Percentiles rank a stretch among this genome's conserved stretches.
Conservation (phyloP, 2,113 vertebrate genomes). For the Prochilodus magdalenae region DNA sequence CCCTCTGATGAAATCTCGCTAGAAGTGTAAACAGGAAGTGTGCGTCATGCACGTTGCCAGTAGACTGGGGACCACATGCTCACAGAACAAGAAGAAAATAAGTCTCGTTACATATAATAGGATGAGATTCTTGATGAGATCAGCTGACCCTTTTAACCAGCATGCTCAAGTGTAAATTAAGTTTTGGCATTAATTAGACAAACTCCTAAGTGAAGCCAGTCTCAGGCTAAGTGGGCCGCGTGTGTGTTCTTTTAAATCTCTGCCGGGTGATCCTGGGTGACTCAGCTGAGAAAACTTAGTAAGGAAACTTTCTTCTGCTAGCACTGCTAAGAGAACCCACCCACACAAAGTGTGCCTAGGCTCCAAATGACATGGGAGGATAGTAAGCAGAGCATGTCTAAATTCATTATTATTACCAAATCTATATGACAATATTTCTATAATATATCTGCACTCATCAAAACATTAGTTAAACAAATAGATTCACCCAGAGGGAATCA, state of each 20-base stretch:
- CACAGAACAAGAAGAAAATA: constrained; percentile 28
- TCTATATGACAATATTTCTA: too few species aligned
- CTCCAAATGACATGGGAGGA: background rate
- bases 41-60: constrained; percentile 41
- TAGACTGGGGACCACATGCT: constrained; percentile 16
- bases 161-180: constrained; percentile 35
- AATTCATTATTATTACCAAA: constrained; percentile 14
- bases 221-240: background rate
- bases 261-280: constrained; percentile 9
- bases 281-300: background rate
- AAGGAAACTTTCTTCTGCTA: background rate
- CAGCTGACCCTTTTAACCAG: constrained; percentile 27
- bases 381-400: background rate
- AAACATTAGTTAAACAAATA: too few species aligned
- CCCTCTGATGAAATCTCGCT: constrained; percentile 60
- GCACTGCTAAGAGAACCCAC: background rate
- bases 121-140: constrained; percentile 39
- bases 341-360: background rate
- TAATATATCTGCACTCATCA: too few species aligned
- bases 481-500: too few species aligned
- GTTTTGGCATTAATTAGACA: constrained; percentile 37
- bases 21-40: constrained; percentile 62
- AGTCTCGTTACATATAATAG: constrained; percentile 6
- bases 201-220: background rate
- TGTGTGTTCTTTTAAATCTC: constrained; percentile 8